phyloP scores from a whole-genome alignment of 1,140 invertebrate species.

The Rhizoglyphus robini region DNA sequence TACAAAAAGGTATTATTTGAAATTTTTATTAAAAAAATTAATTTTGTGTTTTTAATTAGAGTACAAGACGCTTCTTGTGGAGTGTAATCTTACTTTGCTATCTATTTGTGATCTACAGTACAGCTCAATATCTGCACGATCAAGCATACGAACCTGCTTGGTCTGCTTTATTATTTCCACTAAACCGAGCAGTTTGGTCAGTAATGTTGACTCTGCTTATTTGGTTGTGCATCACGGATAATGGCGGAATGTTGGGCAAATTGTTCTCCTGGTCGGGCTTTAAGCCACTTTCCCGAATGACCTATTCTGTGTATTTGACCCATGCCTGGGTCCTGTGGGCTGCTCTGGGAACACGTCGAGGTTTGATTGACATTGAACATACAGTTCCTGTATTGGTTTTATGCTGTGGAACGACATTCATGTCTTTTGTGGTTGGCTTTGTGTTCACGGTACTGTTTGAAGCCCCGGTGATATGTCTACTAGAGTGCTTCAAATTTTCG shows the following conservation, averaged over 20 bases:
- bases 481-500: too few relatives aligned
- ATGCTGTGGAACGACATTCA: slow-evolving; percentile 4
- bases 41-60: slow-evolving; percentile 3
- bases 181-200: slow-evolving; percentile 59
- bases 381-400: slow-evolving; percentile 24
- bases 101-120: not conserved
- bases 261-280: slow-evolving; percentile 34
- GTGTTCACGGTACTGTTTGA: slow-evolving; percentile 19
- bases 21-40: slow-evolving; percentile 12
- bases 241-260: slow-evolving; percentile 31
- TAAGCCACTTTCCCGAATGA: slow-evolving; percentile 34
- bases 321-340: slow-evolving; percentile 27
- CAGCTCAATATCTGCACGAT: not conserved
- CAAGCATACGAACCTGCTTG: not conserved
- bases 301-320: slow-evolving; percentile 36
- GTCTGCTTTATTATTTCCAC: slow-evolving; percentile 22
- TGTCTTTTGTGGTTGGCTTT: not conserved
- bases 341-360: not conserved
- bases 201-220: slow-evolving; percentile 67
- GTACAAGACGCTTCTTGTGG: slow-evolving; percentile 3
- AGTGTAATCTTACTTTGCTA: not conserved
- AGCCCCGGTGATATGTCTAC: too few relatives aligned
- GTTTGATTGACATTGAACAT: slow-evolving; percentile 5
- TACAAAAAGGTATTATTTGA: too few relatives aligned
- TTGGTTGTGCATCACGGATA: slow-evolving; percentile 67